A percentile compares a stretch with the other conserved stretches of the same genome.
phyloP scores from a whole-genome alignment of 2,113 vertebrate species.

The pig (Sus scrofa) region DNA sequence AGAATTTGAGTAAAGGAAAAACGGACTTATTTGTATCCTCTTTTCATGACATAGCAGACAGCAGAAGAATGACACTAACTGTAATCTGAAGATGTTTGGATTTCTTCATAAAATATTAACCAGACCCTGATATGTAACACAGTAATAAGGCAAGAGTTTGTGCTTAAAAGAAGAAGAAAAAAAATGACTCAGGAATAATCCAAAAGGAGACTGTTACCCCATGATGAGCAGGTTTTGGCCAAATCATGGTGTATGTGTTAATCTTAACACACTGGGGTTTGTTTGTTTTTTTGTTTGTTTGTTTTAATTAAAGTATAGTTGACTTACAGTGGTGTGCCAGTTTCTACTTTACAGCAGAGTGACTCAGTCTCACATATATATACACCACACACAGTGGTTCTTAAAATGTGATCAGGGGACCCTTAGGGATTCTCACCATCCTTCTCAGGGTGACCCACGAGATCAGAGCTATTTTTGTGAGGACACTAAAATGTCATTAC shows the following conservation, averaged over 20 bases:
- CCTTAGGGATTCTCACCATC: background rate
- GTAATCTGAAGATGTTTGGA: background rate
- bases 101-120: constrained; percentile 14
- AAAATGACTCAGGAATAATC: background rate
- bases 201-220: background rate
- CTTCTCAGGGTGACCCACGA: background rate
- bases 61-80: background rate
- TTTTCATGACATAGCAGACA: background rate
- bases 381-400: background rate
- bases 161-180: background rate
- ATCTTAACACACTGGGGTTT: too few relatives aligned
- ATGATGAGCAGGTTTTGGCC: background rate
- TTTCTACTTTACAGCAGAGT: too few relatives aligned
- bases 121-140: background rate
- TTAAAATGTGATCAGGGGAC: background rate
- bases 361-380: too few relatives aligned
- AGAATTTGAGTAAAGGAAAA: background rate
- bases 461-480: background rate
- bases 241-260: background rate
- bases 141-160: background rate
- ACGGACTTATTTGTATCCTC: background rate
- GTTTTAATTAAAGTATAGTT: too few relatives aligned
- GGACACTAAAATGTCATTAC: background rate
- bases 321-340: too few relatives aligned
- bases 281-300: too few relatives aligned